These are phyloP conservation scores for Plutella xylostella DNA, from an alignment of 2,888 invertebrate genomes.

Conservation along the genomic window DNA sequence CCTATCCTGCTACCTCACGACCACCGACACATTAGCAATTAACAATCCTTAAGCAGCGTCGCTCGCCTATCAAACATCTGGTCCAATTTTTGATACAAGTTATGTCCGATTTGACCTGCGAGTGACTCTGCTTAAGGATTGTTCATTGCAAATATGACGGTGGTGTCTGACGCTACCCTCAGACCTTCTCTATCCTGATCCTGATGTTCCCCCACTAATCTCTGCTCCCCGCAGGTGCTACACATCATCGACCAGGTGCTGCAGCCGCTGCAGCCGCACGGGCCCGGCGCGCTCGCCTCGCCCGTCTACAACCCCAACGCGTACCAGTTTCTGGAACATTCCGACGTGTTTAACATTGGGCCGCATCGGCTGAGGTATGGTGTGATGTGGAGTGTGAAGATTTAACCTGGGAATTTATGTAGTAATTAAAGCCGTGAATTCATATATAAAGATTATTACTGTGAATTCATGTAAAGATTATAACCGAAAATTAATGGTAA, in stretches of 20 bases:
- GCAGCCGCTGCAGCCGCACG: constrained; percentile 77
- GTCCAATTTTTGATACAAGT: too few relatives aligned
- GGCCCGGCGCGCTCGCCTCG: constrained; percentile 67
- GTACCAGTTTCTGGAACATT: constrained; percentile 81
- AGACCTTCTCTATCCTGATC: background rate
- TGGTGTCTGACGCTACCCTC: background rate
- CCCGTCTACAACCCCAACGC: constrained; percentile 85
- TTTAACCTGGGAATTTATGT: too few relatives aligned
- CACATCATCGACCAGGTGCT: constrained; percentile 91
- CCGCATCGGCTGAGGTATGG: constrained; percentile 77
- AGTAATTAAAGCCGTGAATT: background rate
- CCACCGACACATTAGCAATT: too few relatives aligned
- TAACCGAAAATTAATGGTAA: too few relatives aligned
- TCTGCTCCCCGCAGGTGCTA: constrained; percentile 73
- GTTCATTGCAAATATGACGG: too few relatives aligned
- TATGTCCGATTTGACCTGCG: too few relatives aligned
- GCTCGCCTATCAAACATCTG: too few relatives aligned
- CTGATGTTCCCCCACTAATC: background rate
- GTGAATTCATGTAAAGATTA: too few relatives aligned
- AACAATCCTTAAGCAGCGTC: too few relatives aligned
- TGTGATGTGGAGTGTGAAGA: too few relatives aligned
- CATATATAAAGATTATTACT: background rate
- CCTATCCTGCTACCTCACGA: too few relatives aligned
- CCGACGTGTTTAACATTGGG: constrained; percentile 80
- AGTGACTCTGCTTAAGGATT: too few relatives aligned